A percentile compares a stretch with the other conserved stretches of the same genome.
Evolutionary conservation across 2,888 invertebrate genomes (phyloP).

Genomic region (Protula sp.): DNA sequence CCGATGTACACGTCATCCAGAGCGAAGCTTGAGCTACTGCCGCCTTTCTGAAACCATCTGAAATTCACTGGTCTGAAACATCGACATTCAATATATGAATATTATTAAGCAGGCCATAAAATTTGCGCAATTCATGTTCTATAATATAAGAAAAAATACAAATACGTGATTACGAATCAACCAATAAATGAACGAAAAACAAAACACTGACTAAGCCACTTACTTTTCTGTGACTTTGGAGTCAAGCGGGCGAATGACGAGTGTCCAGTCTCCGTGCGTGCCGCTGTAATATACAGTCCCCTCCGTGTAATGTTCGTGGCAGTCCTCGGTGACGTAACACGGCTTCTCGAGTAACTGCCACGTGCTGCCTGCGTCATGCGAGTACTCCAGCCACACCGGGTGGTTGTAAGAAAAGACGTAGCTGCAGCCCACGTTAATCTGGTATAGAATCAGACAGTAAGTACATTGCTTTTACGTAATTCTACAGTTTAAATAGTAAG

Average conservation of each 20-base stretch:
- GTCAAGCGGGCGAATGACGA: slow-evolving; percentile 46
- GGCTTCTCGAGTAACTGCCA: slow-evolving; percentile 48
- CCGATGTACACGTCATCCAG: slow-evolving; percentile 53
- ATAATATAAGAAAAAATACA: not conserved
- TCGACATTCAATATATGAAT: too few relatives aligned
- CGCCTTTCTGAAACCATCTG: slow-evolving; percentile 47
- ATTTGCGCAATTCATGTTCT: not conserved
- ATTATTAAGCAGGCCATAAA: not conserved
- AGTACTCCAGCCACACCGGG: slow-evolving; percentile 51
- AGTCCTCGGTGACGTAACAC: slow-evolving; percentile 42
- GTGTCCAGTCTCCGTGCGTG: slow-evolving; percentile 49
- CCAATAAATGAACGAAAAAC: not conserved
- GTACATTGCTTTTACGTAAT: not conserved
- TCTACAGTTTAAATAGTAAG: too few relatives aligned
- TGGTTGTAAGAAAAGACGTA: slow-evolving; percentile 46
- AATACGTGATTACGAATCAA: not conserved
- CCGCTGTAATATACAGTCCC: slow-evolving; percentile 50
- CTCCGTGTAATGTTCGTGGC: slow-evolving; percentile 38
- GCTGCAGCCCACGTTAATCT: slow-evolving; percentile 53
- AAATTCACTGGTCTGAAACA: slow-evolving; percentile 37
- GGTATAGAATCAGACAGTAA: slow-evolving; percentile 2
- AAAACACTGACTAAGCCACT: too few relatives aligned
- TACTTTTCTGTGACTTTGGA: slow-evolving; percentile 44
- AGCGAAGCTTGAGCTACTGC: slow-evolving; percentile 44
- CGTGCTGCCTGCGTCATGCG: slow-evolving; percentile 46